A percentile compares a stretch with the other conserved stretches of the same genome.
Conservation (phyloP, 1,140 invertebrate genomes). For the Diploscapter pachys region DNA sequence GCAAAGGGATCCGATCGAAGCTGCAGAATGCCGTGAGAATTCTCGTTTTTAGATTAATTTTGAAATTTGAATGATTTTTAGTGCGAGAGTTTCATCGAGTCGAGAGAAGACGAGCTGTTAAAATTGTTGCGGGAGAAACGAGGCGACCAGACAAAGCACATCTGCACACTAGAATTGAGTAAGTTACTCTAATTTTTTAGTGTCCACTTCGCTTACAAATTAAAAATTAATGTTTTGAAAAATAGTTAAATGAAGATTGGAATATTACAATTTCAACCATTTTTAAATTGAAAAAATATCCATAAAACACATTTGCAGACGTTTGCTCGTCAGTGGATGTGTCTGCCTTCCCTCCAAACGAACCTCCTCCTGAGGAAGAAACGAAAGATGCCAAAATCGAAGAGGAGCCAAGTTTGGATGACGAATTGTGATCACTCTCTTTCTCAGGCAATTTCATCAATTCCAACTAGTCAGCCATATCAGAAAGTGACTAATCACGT, state of each 20-base stretch:
- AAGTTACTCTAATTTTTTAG: not conserved
- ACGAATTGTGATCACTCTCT: too few species aligned
- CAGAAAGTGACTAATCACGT: conserved; percentile 2
- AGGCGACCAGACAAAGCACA: conserved; percentile 20
- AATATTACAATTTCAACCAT: too few species aligned
- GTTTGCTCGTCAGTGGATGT: conserved; percentile 30
- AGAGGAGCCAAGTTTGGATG: not conserved
- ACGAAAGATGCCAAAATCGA: conserved; percentile 8
- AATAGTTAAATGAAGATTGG: too few species aligned
- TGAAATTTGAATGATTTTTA: conserved; percentile 43
- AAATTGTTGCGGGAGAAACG: conserved; percentile 37
- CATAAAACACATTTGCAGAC: not conserved
- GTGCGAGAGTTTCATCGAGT: conserved; percentile 51
- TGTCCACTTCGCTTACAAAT: not conserved
- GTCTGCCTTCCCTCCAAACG: conserved; percentile 22
- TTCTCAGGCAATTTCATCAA: not conserved
- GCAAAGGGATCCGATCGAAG: conserved; percentile 46
- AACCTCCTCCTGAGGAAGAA: conserved; percentile 18
- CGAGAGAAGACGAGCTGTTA: conserved; percentile 52
- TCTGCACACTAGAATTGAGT: conserved; percentile 26
- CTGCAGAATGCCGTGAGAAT: conserved; percentile 68
- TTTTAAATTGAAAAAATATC: not conserved
- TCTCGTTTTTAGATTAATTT: conserved; percentile 64
- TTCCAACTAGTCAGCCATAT: conserved; percentile 15
- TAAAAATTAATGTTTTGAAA: too few species aligned